Percentiles rank a stretch among this genome's conserved stretches.
phyloP scores from a whole-genome alignment of 2,888 invertebrate genomes.

The Athalia cordata region DNA sequence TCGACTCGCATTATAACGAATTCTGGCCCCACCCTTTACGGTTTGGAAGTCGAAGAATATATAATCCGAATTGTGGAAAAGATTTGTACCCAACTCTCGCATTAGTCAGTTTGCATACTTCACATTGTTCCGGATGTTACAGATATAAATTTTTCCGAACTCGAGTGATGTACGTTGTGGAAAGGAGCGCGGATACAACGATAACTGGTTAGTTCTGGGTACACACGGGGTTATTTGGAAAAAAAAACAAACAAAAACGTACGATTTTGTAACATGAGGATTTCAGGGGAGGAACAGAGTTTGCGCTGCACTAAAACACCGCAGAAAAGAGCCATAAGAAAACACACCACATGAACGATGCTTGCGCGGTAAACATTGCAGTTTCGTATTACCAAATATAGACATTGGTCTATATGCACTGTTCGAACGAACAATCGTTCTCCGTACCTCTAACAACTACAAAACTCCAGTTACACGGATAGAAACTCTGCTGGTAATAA shows the following conservation, averaged over 20 bases:
- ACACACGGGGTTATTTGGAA: too few species aligned
- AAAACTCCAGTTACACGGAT: constrained; percentile 33
- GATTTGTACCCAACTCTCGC: too few species aligned
- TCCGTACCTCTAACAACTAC: constrained; percentile 1
- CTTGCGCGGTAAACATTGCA: constrained; percentile 32
- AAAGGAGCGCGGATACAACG: too few species aligned
- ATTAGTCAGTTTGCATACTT: too few species aligned
- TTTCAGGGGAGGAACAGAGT: neutral
- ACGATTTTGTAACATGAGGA: neutral
- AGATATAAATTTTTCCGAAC: neutral
- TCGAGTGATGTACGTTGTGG: too few species aligned
- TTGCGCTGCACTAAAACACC: too few species aligned
- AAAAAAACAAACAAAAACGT: neutral
- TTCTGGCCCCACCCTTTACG: neutral
- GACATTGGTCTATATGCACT: constrained; percentile 9
- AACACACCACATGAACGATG: constrained; percentile 19
- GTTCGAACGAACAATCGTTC: neutral
- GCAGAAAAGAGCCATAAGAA: constrained; percentile 2
- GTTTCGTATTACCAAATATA: constrained; percentile 35
- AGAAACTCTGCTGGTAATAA: constrained; percentile 32
- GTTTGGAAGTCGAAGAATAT: neutral
- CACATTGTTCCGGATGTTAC: neutral
- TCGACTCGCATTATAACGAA: neutral
- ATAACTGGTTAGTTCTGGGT: too few species aligned
- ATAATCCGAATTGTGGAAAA: neutral